Conservation (phyloP, 2,113 vertebrate genomes). For the Nothobranchius kuhntae region DNA sequence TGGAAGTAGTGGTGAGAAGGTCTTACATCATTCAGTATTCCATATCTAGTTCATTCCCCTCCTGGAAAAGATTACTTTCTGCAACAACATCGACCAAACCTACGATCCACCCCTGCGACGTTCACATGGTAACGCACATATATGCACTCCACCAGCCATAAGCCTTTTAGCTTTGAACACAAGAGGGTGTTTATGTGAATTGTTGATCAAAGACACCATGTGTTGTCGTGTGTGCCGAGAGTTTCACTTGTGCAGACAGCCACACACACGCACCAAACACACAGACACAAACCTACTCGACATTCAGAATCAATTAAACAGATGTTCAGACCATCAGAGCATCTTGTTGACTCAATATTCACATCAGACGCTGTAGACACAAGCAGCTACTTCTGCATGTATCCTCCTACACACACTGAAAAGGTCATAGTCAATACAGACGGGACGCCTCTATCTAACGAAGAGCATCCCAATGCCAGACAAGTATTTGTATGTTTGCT, state of each 20-base stretch:
- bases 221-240: constrained; percentile 54
- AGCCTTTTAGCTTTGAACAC: constrained; percentile 72
- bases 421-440: constrained; percentile 70
- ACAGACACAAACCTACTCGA: constrained; percentile 50
- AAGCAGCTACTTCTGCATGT: constrained; percentile 17
- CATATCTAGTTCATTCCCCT: neutral
- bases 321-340: constrained; percentile 59
- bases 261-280: neutral
- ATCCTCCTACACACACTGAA: constrained; percentile 23
- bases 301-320: constrained; percentile 77
- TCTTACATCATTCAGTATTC: neutral
- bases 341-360: constrained; percentile 65
- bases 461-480: constrained; percentile 40
- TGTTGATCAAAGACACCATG: constrained; percentile 70
- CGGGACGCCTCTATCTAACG: constrained; percentile 34
- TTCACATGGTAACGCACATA: constrained; percentile 32
- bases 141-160: constrained; percentile 34
- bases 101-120: constrained; percentile 18
- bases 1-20: neutral
- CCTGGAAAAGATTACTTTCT: neutral
- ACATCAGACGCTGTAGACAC: constrained; percentile 58
- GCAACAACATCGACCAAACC: constrained; percentile 6
- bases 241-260: constrained; percentile 45
- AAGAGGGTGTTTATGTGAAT: constrained; percentile 76
- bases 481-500: constrained; percentile 37